Percentiles rank a stretch among this genome's conserved stretches.
Conservation (phyloP, 2,888 invertebrate species). For the Orthosia gracilis region DNA sequence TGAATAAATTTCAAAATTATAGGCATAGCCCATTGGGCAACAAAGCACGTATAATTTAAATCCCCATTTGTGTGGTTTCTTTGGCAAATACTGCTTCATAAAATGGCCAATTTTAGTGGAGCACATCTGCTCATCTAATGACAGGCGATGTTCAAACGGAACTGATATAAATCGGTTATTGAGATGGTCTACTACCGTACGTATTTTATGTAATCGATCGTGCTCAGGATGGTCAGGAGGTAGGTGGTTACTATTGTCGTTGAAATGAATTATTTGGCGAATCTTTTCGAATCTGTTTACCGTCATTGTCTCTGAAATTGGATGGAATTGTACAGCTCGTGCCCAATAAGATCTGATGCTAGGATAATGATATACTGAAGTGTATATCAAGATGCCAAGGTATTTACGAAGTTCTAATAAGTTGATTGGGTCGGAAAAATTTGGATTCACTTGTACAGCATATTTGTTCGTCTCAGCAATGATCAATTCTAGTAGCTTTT, state of each 20-base stretch:
- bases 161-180: not conserved
- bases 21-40: conserved; percentile 18
- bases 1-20: conserved; percentile 31
- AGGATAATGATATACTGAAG: conserved; percentile 60
- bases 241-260: conserved; percentile 64
- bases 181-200: conserved; percentile 54
- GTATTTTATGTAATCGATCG: conserved; percentile 69
- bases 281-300: conserved; percentile 66
- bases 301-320: conserved; percentile 61
- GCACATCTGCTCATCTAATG: conserved; percentile 18
- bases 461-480: conserved; percentile 39
- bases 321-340: conserved; percentile 48
- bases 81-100: too few relatives aligned
- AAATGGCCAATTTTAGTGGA: not conserved
- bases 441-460: conserved; percentile 46
- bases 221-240: conserved; percentile 63
- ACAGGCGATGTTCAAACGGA: conserved; percentile 26
- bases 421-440: conserved; percentile 69
- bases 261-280: conserved; percentile 62
- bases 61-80: conserved; percentile 23
- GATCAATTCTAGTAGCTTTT: conserved; percentile 52
- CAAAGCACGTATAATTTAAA: conserved; percentile 30
- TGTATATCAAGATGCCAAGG: conserved; percentile 68
- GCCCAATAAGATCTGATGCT: conserved; percentile 49
- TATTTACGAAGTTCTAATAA: conserved; percentile 41